A percentile compares a stretch with the other conserved stretches of the same genome.
Conservation (phyloP, 30 jellyfish, hydroid and myxozoan genomes). For the Chrysaora quinquecirrha region DNA sequence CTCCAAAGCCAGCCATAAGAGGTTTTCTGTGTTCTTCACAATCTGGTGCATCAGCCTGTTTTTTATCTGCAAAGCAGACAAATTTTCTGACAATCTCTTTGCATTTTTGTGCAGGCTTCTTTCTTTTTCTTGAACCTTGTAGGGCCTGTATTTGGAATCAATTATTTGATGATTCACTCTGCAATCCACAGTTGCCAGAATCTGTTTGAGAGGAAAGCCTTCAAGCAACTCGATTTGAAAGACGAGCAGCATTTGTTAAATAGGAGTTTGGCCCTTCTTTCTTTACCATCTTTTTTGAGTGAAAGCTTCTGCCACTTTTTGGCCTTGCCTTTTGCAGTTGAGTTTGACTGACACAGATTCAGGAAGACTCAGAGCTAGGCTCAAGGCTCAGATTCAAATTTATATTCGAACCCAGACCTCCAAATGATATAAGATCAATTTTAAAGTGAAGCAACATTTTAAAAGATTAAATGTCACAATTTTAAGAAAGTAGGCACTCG, state of each 20-base stretch:
- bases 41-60: neutral
- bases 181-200: no score
- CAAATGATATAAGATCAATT: neutral
- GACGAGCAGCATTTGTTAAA: conserved; percentile 15
- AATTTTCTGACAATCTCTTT: conserved; percentile 10
- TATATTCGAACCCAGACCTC: neutral
- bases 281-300: neutral
- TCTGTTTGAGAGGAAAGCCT: conserved; percentile 5
- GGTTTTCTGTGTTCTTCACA: neutral
- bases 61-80: conserved; percentile 6
- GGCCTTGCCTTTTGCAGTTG: no score
- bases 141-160: conserved; percentile 6
- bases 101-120: conserved; percentile 24
- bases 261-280: conserved; percentile 7
- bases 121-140: conserved; percentile 1
- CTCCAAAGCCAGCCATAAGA: neutral
- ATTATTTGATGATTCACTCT: conserved; percentile 15
- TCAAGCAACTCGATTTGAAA: conserved; percentile 8
- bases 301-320: neutral
- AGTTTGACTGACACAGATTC: no score
- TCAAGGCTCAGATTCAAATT: conserved; percentile 3
- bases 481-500: no score
- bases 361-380: neutral
- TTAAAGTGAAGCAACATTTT: neutral
- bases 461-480: no score